Conservation (phyloP, 2,113 vertebrate species). For the Bufo gargarizans region DNA sequence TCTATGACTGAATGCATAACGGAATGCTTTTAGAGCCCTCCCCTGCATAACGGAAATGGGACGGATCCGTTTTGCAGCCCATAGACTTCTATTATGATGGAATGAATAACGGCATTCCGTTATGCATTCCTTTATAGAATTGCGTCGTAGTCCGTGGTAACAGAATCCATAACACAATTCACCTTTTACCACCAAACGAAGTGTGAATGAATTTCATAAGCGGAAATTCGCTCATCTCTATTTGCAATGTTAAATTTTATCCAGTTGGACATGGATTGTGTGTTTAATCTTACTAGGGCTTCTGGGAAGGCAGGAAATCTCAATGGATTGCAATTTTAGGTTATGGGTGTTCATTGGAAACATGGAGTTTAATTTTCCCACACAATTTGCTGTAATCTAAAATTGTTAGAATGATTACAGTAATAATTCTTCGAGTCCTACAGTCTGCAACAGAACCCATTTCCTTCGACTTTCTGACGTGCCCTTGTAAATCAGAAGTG, state of each 20-base stretch:
- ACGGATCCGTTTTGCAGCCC: too few relatives aligned
- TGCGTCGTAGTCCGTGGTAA: too few relatives aligned
- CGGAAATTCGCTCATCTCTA: too few relatives aligned
- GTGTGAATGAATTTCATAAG: too few relatives aligned
- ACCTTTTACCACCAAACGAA: too few relatives aligned
- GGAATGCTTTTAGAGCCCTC: too few relatives aligned
- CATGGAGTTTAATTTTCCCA: neutral
- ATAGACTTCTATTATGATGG: too few relatives aligned
- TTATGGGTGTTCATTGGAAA: neutral
- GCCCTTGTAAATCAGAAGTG: neutral
- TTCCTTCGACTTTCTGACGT: neutral
- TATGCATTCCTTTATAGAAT: too few relatives aligned
- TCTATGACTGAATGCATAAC: too few relatives aligned
- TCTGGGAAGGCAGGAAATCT: neutral
- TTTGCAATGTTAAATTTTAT: neutral
- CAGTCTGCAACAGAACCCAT: constrained; percentile 12
- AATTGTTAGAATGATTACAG: neutral
- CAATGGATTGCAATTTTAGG: neutral
- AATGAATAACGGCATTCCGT: too few relatives aligned
- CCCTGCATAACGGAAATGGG: too few relatives aligned
- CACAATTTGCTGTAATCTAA: neutral
- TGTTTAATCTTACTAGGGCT: neutral
- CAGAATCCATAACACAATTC: too few relatives aligned
- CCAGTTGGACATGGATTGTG: neutral
- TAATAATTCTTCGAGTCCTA: neutral